These are phyloP conservation scores for Pandemis heparana DNA, from an alignment of 2,888 invertebrate genomes.

Conservation along the genomic window DNA sequence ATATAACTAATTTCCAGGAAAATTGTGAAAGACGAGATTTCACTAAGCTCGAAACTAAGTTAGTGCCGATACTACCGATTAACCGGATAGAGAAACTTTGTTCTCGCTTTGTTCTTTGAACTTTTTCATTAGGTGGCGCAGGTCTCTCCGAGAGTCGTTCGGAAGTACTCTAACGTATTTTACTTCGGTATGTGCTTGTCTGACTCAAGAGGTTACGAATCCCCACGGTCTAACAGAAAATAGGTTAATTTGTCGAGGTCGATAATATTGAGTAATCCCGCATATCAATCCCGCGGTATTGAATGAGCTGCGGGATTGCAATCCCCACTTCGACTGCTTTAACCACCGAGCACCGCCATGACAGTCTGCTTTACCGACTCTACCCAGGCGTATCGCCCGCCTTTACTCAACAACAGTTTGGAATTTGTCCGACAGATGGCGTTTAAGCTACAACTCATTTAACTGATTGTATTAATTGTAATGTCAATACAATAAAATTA, in stretches of 20 bases:
- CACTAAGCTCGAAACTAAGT: neutral
- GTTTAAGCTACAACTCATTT: too few species aligned
- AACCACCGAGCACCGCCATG: too few species aligned
- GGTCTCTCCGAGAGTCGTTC: neutral
- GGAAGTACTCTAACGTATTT: neutral
- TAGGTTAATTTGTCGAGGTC: neutral
- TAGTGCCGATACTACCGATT: neutral
- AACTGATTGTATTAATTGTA: too few species aligned
- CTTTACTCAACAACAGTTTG: too few species aligned
- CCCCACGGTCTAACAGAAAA: neutral
- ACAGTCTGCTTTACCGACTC: too few species aligned
- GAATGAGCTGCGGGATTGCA: too few species aligned
- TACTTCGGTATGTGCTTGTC: neutral
- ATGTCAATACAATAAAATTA: too few species aligned
- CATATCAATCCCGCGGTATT: too few species aligned
- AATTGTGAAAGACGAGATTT: slow-evolving; percentile 4
- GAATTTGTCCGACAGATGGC: too few species aligned
- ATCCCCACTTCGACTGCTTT: too few species aligned
- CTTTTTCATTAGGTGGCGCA: slow-evolving; percentile 5
- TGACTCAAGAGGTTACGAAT: neutral
- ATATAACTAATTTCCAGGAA: neutral
- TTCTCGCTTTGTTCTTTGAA: neutral
- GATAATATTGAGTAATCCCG: too few species aligned
- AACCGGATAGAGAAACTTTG: neutral
- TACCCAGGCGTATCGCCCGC: too few species aligned